Percentiles rank a stretch among this genome's conserved stretches.
These are phyloP conservation scores for Rafetus swinhoei DNA, from an alignment of 2,113 vertebrate genomes.

Conservation along the genomic window DNA sequence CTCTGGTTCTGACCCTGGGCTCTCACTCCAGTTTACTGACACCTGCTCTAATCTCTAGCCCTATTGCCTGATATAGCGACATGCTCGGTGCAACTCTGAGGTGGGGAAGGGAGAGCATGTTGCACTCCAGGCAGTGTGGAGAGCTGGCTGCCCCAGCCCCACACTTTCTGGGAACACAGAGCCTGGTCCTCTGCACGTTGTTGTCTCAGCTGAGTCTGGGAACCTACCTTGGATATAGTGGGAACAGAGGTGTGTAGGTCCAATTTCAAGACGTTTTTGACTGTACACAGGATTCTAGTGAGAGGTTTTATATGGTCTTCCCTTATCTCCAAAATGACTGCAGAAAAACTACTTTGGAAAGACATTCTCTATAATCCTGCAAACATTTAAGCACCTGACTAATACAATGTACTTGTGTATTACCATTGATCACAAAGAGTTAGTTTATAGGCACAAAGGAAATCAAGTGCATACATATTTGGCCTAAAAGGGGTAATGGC, in stretches of 20 bases:
- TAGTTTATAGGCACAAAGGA: neutral
- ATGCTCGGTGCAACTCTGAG: too few relatives aligned
- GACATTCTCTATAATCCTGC: neutral
- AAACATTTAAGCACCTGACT: neutral
- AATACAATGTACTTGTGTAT: fast-evolving
- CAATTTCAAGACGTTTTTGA: neutral
- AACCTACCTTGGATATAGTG: too few relatives aligned
- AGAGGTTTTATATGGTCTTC: neutral
- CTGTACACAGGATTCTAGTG: neutral
- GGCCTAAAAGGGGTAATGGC: neutral
- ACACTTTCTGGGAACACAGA: too few relatives aligned
- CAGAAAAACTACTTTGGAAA: fast-evolving
- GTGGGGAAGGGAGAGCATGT: too few relatives aligned
- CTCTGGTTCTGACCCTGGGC: neutral
- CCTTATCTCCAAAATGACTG: neutral
- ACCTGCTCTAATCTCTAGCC: neutral
- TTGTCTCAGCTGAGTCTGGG: too few relatives aligned
- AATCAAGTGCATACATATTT: neutral
- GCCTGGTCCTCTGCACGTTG: too few relatives aligned
- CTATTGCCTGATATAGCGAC: neutral
- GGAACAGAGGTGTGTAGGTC: neutral
- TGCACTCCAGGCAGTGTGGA: too few relatives aligned
- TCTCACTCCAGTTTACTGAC: neutral
- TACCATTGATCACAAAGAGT: neutral
- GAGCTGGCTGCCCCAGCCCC: too few relatives aligned